Percentiles rank a stretch among this genome's conserved stretches.
These are phyloP conservation scores for Sebastes matsubarae DNA, from an alignment of 2,797 vertebrate species.

Conservation along the genomic window DNA sequence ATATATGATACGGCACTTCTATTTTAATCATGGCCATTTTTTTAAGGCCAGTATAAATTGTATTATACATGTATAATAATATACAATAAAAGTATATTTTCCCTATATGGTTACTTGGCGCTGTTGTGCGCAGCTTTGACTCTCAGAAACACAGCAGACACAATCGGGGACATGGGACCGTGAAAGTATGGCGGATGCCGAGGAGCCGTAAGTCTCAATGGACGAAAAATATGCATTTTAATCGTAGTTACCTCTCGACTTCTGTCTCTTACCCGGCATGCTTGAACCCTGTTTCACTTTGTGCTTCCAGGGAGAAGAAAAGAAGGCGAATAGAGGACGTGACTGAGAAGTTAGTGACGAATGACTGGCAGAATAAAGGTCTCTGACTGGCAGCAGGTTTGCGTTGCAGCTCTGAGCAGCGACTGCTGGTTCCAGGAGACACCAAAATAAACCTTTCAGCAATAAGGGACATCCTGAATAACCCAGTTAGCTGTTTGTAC, in stretches of 20 bases:
- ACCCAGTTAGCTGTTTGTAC: not conserved
- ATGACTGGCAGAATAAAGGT: constrained; percentile 74
- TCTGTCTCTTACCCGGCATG: constrained; percentile 51
- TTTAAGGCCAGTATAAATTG: not conserved
- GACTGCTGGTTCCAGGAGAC: constrained; percentile 74
- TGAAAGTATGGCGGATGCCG: constrained; percentile 97
- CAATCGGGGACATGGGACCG: constrained; percentile 83
- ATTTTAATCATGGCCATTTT: not conserved
- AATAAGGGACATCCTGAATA: not conserved
- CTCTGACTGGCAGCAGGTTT: constrained; percentile 80
- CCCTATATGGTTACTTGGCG: not conserved
- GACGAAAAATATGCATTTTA: constrained; percentile 37
- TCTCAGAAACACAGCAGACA: constrained; percentile 30
- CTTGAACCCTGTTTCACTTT: constrained; percentile 86
- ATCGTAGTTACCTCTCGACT: not conserved
- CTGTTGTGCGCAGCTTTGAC: constrained; percentile 59
- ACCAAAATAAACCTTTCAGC: constrained; percentile 16
- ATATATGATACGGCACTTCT: not conserved
- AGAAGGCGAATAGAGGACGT: constrained; percentile 99
- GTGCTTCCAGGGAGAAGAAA: constrained; percentile 98
- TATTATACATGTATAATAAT: too few relatives aligned
- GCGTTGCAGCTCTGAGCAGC: constrained; percentile 72
- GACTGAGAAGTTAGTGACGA: constrained; percentile 98
- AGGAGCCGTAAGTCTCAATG: constrained; percentile 94
- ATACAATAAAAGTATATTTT: not conserved